Conservation (phyloP, 2,113 vertebrate genomes). For the Hippocampus guttulatus region DNA sequence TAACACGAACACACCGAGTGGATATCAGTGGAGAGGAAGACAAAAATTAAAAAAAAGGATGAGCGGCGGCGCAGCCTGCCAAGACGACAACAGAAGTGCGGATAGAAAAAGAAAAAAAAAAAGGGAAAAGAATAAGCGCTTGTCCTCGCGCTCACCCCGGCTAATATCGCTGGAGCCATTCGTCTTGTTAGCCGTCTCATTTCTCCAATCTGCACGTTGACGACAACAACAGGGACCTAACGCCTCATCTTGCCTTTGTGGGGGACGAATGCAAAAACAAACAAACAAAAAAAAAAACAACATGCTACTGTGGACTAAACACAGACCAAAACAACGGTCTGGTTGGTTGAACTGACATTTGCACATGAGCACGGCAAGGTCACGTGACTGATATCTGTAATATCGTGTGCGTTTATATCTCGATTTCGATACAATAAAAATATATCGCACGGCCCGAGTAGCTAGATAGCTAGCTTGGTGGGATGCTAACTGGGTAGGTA, state of each 20-base stretch:
- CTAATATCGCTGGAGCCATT: slow-evolving; percentile 53
- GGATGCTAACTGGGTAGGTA: too few species aligned
- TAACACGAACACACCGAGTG: background rate
- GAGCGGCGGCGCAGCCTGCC: slow-evolving; percentile 42
- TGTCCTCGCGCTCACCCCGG: slow-evolving; percentile 66
- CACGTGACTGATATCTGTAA: too few species aligned
- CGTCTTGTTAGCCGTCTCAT: slow-evolving; percentile 17
- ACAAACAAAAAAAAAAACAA: too few species aligned
- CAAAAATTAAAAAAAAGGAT: slow-evolving; percentile 1
- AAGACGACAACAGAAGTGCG: slow-evolving; percentile 61
- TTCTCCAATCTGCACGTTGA: slow-evolving; percentile 6
- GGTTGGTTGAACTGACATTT: too few species aligned
- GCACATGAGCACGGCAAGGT: too few species aligned
- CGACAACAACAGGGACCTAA: background rate
- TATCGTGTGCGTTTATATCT: too few species aligned
- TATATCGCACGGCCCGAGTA: too few species aligned
- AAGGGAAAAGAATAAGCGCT: slow-evolving; percentile 55
- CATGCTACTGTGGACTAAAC: too few species aligned
- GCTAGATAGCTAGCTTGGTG: too few species aligned
- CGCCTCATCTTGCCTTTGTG: background rate
- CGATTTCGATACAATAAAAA: too few species aligned
- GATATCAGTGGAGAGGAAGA: background rate
- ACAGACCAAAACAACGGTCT: too few species aligned
- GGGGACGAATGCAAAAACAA: background rate
- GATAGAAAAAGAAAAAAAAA: slow-evolving; percentile 40